Evolutionary conservation across 2,888 invertebrate species (phyloP).

Genomic region (Drosophila buzzatii): DNA sequence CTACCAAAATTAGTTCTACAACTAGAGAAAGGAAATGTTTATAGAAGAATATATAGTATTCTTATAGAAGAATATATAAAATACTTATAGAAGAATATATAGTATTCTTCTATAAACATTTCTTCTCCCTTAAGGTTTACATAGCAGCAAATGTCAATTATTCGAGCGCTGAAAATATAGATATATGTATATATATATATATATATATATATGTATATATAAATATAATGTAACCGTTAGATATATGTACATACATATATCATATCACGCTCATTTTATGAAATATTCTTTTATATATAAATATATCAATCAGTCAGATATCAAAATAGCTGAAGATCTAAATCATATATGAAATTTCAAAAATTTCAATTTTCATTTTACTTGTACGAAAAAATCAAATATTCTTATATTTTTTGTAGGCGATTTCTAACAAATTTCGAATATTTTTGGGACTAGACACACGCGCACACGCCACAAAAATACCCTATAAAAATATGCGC

Average conservation of each 20-base stretch:
- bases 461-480: not conserved
- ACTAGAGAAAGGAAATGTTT: no score
- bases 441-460: not conserved
- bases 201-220: not conserved
- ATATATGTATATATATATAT: not conserved
- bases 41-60: no score
- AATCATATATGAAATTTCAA: not conserved
- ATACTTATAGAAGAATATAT: no score
- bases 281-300: not conserved
- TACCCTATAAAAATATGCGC: slow-evolving; percentile 10
- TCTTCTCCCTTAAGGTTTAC: no score
- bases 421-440: not conserved
- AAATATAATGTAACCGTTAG: not conserved
- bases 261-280: not conserved
- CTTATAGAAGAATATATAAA: no score
- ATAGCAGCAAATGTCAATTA: no score
- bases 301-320: not conserved
- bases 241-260: not conserved
- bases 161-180: not conserved
- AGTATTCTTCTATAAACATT: no score
- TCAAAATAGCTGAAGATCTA: not conserved
- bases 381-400: not conserved
- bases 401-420: not conserved
- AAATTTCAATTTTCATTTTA: not conserved
- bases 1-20: no score